Conservation (phyloP, 1,140 invertebrate species). For the Melitaea cinxia region DNA sequence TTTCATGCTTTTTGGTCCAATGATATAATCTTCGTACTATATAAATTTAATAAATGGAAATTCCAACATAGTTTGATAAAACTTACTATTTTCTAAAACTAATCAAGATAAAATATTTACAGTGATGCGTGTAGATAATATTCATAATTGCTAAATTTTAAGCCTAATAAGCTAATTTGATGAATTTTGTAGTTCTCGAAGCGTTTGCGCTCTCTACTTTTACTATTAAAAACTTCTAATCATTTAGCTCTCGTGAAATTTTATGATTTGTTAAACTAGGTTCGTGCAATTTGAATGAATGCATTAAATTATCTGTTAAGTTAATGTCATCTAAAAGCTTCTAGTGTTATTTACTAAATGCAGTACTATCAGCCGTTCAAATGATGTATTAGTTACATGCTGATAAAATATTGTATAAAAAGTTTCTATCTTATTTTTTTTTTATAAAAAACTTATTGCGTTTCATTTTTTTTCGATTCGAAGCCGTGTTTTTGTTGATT, state of each 20-base stretch:
- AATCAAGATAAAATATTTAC: background rate
- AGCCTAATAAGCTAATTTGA: constrained; percentile 38
- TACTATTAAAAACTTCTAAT: constrained; percentile 35
- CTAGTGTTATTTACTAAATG: constrained; percentile 52
- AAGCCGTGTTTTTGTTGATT: constrained; percentile 7
- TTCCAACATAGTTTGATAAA: no score
- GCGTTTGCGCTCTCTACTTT: constrained; percentile 34
- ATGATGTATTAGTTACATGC: constrained; percentile 55
- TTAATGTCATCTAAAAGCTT: constrained; percentile 55
- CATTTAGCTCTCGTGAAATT: constrained; percentile 49
- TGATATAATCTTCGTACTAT: no score
- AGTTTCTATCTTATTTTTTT: background rate
- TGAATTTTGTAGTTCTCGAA: constrained; percentile 28
- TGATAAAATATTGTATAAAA: background rate
- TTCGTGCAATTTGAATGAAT: constrained; percentile 54
- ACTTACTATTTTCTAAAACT: background rate
- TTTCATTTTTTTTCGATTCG: background rate
- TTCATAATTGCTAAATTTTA: constrained; percentile 16
- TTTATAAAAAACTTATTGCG: background rate
- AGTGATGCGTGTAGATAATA: background rate
- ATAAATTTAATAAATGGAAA: no score
- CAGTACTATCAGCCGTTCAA: constrained; percentile 46
- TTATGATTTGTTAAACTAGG: constrained; percentile 38
- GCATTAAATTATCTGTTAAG: constrained; percentile 26
- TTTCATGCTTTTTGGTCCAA: no score